Evolutionary conservation across 2,113 vertebrate genomes (phyloP).

Genomic region (Stigmatopora argus): DNA sequence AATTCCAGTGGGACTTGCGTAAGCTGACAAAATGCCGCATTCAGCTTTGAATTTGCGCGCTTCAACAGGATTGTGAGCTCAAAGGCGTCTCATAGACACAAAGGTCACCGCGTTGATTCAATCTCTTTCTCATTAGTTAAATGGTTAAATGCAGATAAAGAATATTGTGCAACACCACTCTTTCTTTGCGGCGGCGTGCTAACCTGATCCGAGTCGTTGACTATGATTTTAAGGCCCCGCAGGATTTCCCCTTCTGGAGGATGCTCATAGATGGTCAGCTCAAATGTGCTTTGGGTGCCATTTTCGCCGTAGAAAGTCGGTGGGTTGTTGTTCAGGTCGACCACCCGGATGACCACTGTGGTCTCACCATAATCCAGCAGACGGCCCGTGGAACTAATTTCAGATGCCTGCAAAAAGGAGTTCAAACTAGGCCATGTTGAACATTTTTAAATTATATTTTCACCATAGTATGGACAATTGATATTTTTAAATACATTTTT

Average conservation of each 20-base stretch:
- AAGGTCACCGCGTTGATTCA: constrained; percentile 2
- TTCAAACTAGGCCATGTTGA: neutral
- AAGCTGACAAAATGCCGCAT: constrained; percentile 45
- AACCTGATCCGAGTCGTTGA: constrained; percentile 96
- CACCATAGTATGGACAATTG: neutral
- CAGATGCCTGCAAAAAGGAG: constrained; percentile 75
- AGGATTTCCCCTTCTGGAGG: constrained; percentile 91
- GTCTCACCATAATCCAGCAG: constrained; percentile 62
- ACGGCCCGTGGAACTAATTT: constrained; percentile 70
- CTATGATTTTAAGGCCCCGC: constrained; percentile 85
- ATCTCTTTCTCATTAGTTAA: constrained; percentile 29
- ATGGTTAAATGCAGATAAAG: constrained; percentile 9
- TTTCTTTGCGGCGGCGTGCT: neutral
- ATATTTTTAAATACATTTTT: too few relatives aligned
- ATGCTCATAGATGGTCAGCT: constrained; percentile 88
- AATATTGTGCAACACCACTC: constrained; percentile 16
- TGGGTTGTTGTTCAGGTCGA: constrained; percentile 94
- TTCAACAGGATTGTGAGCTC: constrained; percentile 33
- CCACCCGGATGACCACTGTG: constrained; percentile 79
- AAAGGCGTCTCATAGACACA: constrained; percentile 19
- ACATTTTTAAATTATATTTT: neutral
- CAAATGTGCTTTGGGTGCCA: constrained; percentile 84
- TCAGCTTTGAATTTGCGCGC: constrained; percentile 33
- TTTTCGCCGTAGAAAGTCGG: constrained; percentile 90
- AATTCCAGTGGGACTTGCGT: constrained; percentile 44